Base-by-base conservation (phyloP, 2,888 invertebrate genomes). In the Luperina testacea region DNA sequence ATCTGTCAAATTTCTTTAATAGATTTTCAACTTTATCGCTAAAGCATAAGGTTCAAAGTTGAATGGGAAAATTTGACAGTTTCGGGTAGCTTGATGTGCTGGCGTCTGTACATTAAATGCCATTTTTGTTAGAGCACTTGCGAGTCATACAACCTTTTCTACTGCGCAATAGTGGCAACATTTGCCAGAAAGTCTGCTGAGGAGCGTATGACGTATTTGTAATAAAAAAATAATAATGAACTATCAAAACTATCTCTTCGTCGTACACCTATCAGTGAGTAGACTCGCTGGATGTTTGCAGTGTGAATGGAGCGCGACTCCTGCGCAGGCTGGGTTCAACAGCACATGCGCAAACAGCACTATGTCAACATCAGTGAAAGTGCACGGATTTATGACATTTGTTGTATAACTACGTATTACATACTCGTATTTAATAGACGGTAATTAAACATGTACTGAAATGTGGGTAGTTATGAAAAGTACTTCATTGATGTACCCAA, bases 301-400 rank as follows among this genome's bases (percentile, higher is more conserved):
- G 82, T 87, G 83, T 86, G 88, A 88, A 89, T 88, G 88, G 84
- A 89, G 89, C 86, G 86, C 82, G 82, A 78, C 88, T 84, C 87
- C 83, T 83, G 86, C 85, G 86, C 83, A 82, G 77, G 65, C 67
- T 83, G 90, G 85, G 92, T 91, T 92, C 92, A 92, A 90, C 88
- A 92, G 87, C 92, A 90, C 84, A 84, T 85, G 77, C 72, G 87
- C 91, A 92, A 91, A 92, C 89, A 90, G 70, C 85, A 78, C 84
- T 72, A 71, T 61, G 72, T 81, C 78, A 71, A 59, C 72, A 74
- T 69, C 65, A 91, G 87, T 91, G 82, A 88, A 88, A 88, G 84
- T 87, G 84, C 90, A 92, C 61, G 48, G 78, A 68, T 82, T 77
- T 87, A 74, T 79, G 71, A 80, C 72, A 81, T 89, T 90, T 89